Conservation (phyloP, 2,888 invertebrate genomes). For the Rotaria socialis region DNA sequence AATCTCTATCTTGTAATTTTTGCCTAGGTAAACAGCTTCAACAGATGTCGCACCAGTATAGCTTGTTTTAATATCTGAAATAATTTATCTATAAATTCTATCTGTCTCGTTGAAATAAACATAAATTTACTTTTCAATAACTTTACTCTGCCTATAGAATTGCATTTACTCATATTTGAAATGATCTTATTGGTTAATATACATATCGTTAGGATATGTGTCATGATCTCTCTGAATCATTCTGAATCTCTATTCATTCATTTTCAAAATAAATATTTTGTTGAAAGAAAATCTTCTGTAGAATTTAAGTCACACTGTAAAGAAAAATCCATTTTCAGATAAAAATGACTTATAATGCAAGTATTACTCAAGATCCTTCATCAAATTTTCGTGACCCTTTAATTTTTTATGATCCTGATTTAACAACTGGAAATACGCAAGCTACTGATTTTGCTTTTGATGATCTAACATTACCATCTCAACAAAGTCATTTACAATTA, state of each 20-base stretch:
- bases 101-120: too few species aligned
- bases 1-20: too few species aligned
- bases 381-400: conserved; percentile 19
- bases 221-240: not conserved
- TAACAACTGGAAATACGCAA: conserved; percentile 32
- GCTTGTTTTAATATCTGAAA: too few species aligned
- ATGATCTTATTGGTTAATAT: not conserved
- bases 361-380: not conserved
- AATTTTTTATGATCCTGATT: conserved; percentile 25
- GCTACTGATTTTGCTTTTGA: conserved; percentile 31
- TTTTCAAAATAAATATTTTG: not conserved
- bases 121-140: too few species aligned
- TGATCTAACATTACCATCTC: conserved; percentile 29
- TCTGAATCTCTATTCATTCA: not conserved
- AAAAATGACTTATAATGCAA: conserved; percentile 3
- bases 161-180: not conserved
- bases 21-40: too few species aligned
- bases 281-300: not conserved
- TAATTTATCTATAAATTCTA: too few species aligned
- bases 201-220: not conserved
- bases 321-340: not conserved
- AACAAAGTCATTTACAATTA: not conserved
- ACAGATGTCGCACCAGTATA: too few species aligned
- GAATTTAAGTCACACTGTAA: not conserved
- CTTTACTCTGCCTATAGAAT: too few species aligned